Percentiles rank a stretch among this genome's conserved stretches.
Conservation (phyloP, 2,797 vertebrate species). For the Gambusia yucatana region DNA sequence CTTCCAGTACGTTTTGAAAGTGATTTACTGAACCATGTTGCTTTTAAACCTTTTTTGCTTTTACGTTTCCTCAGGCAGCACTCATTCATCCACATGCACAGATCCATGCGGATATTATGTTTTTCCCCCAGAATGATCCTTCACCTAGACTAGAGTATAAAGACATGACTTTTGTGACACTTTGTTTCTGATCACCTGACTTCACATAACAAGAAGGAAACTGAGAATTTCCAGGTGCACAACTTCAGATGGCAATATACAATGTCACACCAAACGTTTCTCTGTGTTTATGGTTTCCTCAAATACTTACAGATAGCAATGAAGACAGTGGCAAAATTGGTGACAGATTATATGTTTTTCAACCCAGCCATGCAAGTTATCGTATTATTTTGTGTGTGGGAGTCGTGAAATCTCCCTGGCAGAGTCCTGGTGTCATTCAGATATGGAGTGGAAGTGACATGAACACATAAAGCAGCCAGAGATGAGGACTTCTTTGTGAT, state of each 20-base stretch:
- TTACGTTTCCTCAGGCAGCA: not conserved
- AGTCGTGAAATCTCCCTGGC: conserved; percentile 51
- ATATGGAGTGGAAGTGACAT: conserved; percentile 55
- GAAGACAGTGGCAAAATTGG: conserved; percentile 15
- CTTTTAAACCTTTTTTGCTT: not conserved
- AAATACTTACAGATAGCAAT: conserved; percentile 57
- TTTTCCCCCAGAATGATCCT: not conserved
- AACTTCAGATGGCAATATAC: conserved; percentile 6
- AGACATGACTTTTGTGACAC: not conserved
- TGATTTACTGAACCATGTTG: not conserved
- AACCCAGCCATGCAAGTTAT: conserved; percentile 24
- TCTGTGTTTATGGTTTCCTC: conserved; percentile 36
- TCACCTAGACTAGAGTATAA: conserved; percentile 3
- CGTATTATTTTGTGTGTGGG: conserved; percentile 11
- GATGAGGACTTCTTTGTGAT: conserved; percentile 51
- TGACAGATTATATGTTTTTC: conserved; percentile 42
- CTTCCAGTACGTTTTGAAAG: not conserved
- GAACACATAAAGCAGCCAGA: conserved; percentile 58
- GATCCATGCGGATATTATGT: not conserved
- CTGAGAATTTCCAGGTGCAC: conserved; percentile 2
- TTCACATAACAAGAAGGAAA: not conserved
- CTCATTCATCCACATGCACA: not conserved
- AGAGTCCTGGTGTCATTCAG: conserved; percentile 64
- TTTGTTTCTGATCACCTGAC: conserved; percentile 4
- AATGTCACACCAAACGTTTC: conserved; percentile 28